Base-by-base conservation (phyloP, 64 coral and sea anemone species). In the Platygyra sinensis region DNA sequence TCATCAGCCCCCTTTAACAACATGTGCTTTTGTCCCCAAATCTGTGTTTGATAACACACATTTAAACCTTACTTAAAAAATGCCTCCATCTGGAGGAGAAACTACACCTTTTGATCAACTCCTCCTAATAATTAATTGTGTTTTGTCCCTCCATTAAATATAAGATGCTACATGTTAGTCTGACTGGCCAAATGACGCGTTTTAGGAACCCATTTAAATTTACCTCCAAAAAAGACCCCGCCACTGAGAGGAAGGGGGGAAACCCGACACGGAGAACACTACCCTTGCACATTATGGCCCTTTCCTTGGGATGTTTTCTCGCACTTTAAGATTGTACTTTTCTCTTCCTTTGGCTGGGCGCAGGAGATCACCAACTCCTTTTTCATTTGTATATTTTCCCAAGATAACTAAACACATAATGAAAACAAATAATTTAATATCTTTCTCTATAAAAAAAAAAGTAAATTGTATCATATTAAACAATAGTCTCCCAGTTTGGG, bases 381-480 rank as follows among this genome's bases (percentile, higher is more conserved):
- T 95, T n/a, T 99, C 97, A 91, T 99, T 99, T 99, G 46, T 99
- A 99, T 76, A 99, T 99, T 86, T 99, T 25, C 97, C 97, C 97
- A 52, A 99, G 89, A 75, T 99, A 99, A 88, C 97, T 99, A 38
- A 69, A 28, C 54, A 67, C 1, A 74, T 25, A 52, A 39, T n/a
- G 19, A 77, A 36, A 64, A 2, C 4, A 36, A 52, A 19, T 52
- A 46, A 46, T 46, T 4, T 46, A 46, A 4, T 8, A 38, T 38
- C 36, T 38, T 38, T 38, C 36, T n/a, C n/a, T n/a, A n/a, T 2
- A n/a, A 38, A 54, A 5, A 54, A 54, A 3, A 8, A 54, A 54
- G 8, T 11, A 54, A 54, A 11, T 54, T n/a, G n/a, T n/a, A n/a
- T n/a, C n/a, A n/a, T n/a, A n/a, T n/a, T n/a, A n/a, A n/a, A n/a